Percentiles rank a stretch among this genome's conserved stretches.
These are phyloP conservation scores for Theristicus caerulescens DNA, from an alignment of 2,113 vertebrate genomes.

Conservation along the genomic window DNA sequence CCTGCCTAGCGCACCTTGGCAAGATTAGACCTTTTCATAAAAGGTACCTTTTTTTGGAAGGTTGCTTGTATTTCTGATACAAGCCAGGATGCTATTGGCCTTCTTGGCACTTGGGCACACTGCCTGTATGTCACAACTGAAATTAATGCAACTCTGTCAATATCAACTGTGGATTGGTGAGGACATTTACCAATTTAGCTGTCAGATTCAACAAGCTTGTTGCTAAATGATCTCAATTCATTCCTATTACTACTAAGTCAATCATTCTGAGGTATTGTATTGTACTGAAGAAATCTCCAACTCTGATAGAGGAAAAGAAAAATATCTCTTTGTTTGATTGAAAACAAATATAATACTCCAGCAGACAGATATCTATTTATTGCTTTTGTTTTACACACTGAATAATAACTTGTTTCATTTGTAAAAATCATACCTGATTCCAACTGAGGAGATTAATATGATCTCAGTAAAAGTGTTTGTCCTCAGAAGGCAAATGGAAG, in stretches of 20 bases:
- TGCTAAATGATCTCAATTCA: background rate
- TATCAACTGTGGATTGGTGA: background rate
- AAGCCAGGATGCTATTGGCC: background rate
- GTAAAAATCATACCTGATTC: background rate
- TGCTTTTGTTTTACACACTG: background rate
- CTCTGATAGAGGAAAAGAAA: background rate
- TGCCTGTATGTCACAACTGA: background rate
- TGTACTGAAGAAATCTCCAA: background rate
- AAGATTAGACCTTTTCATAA: background rate
- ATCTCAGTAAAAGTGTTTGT: background rate
- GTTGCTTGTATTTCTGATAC: background rate
- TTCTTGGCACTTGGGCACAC: background rate
- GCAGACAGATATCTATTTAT: background rate
- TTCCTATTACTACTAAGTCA: background rate
- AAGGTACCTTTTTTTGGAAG: no score
- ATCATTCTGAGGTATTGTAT: background rate
- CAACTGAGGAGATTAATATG: fast-evolving
- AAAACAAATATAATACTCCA: background rate
- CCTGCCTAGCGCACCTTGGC: background rate
- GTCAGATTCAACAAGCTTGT: background rate
- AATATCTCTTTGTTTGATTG: background rate
- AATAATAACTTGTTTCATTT: background rate
- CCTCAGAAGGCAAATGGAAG: background rate
- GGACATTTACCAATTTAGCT: background rate
- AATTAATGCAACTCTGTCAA: background rate